Conservation (phyloP, 1,140 invertebrate genomes). For the Meloidogyne exigua region DNA sequence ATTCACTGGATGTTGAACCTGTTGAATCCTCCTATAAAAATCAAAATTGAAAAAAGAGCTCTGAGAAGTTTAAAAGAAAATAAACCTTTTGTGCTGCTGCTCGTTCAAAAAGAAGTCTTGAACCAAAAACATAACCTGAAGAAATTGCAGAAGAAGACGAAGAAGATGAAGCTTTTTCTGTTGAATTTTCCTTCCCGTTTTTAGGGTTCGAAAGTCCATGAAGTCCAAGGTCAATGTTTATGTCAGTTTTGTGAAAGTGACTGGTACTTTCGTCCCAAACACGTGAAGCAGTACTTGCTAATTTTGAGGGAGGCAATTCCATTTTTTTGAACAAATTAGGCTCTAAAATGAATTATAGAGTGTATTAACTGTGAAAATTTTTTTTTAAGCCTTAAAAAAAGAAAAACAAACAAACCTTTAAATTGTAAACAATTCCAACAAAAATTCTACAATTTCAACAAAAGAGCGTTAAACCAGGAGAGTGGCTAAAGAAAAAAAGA, state of each 20-base stretch:
- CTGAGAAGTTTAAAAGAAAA: slow-evolving; percentile 18
- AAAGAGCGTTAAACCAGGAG: not conserved
- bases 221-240: slow-evolving; percentile 37
- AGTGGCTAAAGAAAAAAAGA: not conserved
- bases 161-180: slow-evolving; percentile 18
- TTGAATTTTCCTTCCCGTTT: slow-evolving; percentile 2
- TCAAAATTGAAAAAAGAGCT: not conserved
- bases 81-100: slow-evolving; percentile 31
- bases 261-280: slow-evolving; percentile 29
- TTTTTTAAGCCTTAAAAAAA: too few species aligned
- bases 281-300: slow-evolving; percentile 22
- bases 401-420: not conserved
- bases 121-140: slow-evolving; percentile 39
- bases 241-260: slow-evolving; percentile 24
- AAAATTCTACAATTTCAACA: not conserved
- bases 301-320: slow-evolving; percentile 25
- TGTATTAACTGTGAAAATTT: too few species aligned
- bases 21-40: not conserved
- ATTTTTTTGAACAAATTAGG: not conserved
- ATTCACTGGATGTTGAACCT: not conserved
- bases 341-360: too few species aligned
- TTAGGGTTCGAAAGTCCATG: not conserved
- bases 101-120: slow-evolving; percentile 35
- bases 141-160: slow-evolving; percentile 24
- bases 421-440: not conserved